Conservation (phyloP, 2,797 vertebrate species). For the Geotrypetes seraphini region DNA sequence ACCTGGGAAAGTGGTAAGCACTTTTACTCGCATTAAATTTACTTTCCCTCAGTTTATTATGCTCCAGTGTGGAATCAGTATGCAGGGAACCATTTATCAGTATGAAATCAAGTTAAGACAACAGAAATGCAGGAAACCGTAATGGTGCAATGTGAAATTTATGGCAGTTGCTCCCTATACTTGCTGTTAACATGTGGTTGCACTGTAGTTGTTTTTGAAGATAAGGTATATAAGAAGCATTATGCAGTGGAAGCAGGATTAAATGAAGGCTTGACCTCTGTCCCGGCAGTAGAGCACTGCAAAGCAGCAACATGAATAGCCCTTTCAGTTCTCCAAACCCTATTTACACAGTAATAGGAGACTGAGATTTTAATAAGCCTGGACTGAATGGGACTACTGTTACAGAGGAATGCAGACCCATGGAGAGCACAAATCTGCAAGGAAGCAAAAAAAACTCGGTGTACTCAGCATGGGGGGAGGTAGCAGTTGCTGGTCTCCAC, state of each 20-base stretch:
- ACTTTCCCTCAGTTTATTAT: constrained; percentile 1
- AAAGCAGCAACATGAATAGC: constrained; percentile 37
- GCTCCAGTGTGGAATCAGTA: neutral
- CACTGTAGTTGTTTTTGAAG: too few species aligned
- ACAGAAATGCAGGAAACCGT: too few species aligned
- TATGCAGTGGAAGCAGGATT: constrained; percentile 3
- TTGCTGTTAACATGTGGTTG: neutral
- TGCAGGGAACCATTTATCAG: too few species aligned
- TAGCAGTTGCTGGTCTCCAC: constrained; percentile 1
- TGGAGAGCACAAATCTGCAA: constrained; percentile 37
- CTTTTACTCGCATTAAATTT: neutral
- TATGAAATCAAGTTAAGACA: too few species aligned
- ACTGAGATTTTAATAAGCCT: constrained; percentile 20
- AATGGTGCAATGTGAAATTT: too few species aligned
- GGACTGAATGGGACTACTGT: constrained; percentile 75
- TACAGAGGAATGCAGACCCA: constrained; percentile 52
- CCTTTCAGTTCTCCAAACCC: constrained; percentile 50
- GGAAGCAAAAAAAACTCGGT: constrained; percentile 18
- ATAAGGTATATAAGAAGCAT: too few species aligned
- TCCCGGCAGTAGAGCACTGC: constrained; percentile 25
- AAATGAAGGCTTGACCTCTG: constrained; percentile 11
- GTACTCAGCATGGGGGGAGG: neutral
- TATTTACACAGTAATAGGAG: constrained; percentile 69
- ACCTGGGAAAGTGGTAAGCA: constrained; percentile 78
- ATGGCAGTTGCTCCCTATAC: too few species aligned